A percentile compares a stretch with the other conserved stretches of the same genome.
Conservation (phyloP, 2,888 invertebrate genomes). For the Lepidocyrtoides sp. region DNA sequence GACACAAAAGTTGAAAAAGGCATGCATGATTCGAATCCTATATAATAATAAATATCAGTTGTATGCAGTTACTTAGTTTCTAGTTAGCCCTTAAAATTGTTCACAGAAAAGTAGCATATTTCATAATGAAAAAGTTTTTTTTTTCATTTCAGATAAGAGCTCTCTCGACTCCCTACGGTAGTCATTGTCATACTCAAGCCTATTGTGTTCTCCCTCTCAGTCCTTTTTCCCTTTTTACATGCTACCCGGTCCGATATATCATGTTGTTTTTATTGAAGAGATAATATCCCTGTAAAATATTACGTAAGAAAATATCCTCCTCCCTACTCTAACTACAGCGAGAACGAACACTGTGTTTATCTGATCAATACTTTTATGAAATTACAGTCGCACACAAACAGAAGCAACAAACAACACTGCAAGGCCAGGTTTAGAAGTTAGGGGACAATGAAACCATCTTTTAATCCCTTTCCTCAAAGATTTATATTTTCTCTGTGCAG, state of each 20-base stretch:
- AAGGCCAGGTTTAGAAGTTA: too few species aligned
- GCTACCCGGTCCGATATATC: background rate
- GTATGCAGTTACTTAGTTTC: too few species aligned
- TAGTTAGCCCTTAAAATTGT: background rate
- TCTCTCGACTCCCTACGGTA: conserved; percentile 15
- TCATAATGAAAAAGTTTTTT: conserved; percentile 63
- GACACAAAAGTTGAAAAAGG: background rate
- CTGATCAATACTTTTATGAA: conserved; percentile 37
- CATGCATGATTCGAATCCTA: background rate
- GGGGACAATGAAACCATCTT: conserved; percentile 52
- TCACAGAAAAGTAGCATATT: conserved; percentile 49
- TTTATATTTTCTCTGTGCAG: conserved; percentile 36
- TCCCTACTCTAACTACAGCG: background rate
- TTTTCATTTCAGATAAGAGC: conserved; percentile 54
- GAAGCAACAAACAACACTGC: background rate
- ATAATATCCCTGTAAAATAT: conserved; percentile 15
- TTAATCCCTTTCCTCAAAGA: conserved; percentile 65
- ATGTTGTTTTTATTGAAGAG: background rate
- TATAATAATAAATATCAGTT: too few species aligned
- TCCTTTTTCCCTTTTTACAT: background rate
- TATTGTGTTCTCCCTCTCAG: background rate
- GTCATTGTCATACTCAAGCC: conserved; percentile 18
- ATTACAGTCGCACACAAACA: conserved; percentile 37
- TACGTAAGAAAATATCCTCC: background rate
- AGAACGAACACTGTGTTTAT: too few species aligned